A percentile compares a stretch with the other conserved stretches of the same genome.
phyloP scores from a whole-genome alignment of 53 echinoderm and acorn worm species.

The Zoroaster sp. region DNA sequence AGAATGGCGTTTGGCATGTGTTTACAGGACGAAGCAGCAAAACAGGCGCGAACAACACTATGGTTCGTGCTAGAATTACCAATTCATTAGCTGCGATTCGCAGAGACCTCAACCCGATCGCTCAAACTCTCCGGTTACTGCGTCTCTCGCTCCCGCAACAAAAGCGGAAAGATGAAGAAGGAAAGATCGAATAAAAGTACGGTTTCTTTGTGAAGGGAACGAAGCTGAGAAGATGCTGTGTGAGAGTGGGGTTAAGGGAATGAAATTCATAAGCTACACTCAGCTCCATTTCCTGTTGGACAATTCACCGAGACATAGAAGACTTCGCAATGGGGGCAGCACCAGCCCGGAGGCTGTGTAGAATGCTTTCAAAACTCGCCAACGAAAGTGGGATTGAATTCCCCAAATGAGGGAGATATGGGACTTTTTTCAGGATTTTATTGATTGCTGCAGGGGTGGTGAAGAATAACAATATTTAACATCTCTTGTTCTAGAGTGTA shows the following conservation, averaged over 20 bases:
- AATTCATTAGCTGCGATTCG: constrained; percentile 42
- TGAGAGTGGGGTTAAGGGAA: background rate
- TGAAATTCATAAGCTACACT: constrained; percentile 11
- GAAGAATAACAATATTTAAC: constrained; percentile 1
- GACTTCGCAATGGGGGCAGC: background rate
- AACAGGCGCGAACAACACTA: background rate
- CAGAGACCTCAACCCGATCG: constrained; percentile 15
- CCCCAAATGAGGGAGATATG: constrained; percentile 2
- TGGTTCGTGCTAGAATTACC: constrained; percentile 39
- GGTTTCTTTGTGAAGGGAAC: background rate
- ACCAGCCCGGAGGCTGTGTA: background rate
- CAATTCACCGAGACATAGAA: constrained; percentile 19
- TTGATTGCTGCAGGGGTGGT: constrained; percentile 15
- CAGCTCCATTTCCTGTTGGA: constrained; percentile 34
- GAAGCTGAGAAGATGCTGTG: background rate
- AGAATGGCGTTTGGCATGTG: background rate
- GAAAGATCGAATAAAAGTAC: constrained; percentile 15
- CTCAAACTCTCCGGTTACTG: constrained; percentile 19
- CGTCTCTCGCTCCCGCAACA: background rate
- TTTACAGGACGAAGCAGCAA: background rate
- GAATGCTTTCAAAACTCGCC: constrained; percentile 28
- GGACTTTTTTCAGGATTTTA: constrained; percentile 14
- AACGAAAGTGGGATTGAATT: constrained; percentile 20
- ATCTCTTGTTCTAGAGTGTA: constrained; percentile 17
- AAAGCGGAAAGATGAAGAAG: background rate